Percentiles rank a stretch among this genome's conserved stretches.
These are phyloP conservation scores for Bursaphelenchus mucronatus DNA, from an alignment of 1,140 invertebrate species.

Conservation along the genomic window DNA sequence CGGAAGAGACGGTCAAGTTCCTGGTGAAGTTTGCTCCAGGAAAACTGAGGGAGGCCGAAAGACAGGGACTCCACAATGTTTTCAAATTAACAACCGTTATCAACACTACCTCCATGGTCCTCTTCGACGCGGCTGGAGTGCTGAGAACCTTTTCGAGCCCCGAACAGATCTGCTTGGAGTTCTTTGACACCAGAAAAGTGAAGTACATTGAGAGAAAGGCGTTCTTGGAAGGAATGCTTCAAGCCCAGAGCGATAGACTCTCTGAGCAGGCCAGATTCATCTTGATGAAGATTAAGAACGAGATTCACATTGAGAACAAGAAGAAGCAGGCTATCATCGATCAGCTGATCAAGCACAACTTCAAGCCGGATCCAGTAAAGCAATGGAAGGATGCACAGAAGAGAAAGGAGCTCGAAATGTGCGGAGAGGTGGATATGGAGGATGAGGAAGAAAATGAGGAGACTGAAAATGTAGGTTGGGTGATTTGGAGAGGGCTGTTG, in stretches of 20 bases:
- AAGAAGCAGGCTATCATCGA: slow-evolving; percentile 79
- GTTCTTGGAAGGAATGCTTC: slow-evolving; percentile 80
- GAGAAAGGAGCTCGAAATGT: slow-evolving; percentile 47
- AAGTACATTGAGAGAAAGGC: slow-evolving; percentile 81
- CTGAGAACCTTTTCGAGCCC: slow-evolving; percentile 75
- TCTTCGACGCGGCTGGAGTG: slow-evolving; percentile 83
- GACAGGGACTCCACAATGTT: slow-evolving; percentile 83
- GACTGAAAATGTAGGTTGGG: slow-evolving; percentile 41
- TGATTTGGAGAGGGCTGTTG: slow-evolving; percentile 13
- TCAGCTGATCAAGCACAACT: slow-evolving; percentile 77
- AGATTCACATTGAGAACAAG: slow-evolving; percentile 87
- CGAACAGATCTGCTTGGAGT: slow-evolving; percentile 77
- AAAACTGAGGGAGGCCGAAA: slow-evolving; percentile 73
- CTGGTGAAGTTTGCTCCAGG: slow-evolving; percentile 75
- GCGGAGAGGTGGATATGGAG: slow-evolving; percentile 35
- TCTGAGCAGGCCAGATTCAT: slow-evolving; percentile 76
- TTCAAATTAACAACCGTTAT: slow-evolving; percentile 74
- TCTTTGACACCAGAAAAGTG: slow-evolving; percentile 76
- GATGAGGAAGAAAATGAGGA: slow-evolving; percentile 49
- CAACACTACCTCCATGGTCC: slow-evolving; percentile 79
- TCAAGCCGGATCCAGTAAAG: slow-evolving; percentile 85
- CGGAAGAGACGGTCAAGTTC: slow-evolving; percentile 87
- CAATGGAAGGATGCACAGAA: slow-evolving; percentile 75
- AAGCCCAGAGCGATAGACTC: slow-evolving; percentile 80
- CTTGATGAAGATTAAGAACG: slow-evolving; percentile 88